These are phyloP conservation scores for Melanerpes formicivorus DNA, from an alignment of 2,113 vertebrate genomes.

Conservation along the genomic window DNA sequence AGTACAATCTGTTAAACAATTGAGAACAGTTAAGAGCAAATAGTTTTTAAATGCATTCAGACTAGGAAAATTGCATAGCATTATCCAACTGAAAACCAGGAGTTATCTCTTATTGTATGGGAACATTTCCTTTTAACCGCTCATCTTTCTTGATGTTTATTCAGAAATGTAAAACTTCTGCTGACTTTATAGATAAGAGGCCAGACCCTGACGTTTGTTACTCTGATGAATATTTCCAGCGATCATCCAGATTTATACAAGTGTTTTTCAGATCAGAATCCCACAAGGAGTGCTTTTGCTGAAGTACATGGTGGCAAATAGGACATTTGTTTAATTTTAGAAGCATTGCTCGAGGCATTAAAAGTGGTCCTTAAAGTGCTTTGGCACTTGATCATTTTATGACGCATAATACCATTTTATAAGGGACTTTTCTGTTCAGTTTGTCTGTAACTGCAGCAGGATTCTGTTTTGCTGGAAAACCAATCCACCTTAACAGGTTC, in stretches of 20 bases:
- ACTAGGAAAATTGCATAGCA: conserved; percentile 62
- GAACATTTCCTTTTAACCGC: conserved; percentile 58
- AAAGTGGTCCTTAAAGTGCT: conserved; percentile 18
- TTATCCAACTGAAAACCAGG: conserved; percentile 66
- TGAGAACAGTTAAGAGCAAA: conserved; percentile 84
- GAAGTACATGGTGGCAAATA: neutral
- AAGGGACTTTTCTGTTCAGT: conserved; percentile 32
- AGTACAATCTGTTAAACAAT: conserved; percentile 95
- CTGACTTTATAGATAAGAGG: conserved; percentile 48
- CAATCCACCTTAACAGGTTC: neutral
- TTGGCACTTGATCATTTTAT: conserved; percentile 17
- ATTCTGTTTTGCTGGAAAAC: conserved; percentile 38
- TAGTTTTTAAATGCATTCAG: conserved; percentile 75
- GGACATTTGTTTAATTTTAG: conserved; percentile 57
- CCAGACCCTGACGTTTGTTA: conserved; percentile 25
- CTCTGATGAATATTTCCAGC: conserved; percentile 15
- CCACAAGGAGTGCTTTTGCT: conserved; percentile 13
- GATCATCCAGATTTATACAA: neutral
- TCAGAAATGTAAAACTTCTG: conserved; percentile 69
- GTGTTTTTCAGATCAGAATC: neutral
- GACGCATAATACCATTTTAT: neutral
- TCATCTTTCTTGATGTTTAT: conserved; percentile 60
- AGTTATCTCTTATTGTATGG: conserved; percentile 62
- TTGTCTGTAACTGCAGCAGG: neutral
- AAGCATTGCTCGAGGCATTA: conserved; percentile 26